A percentile compares a stretch with the other conserved stretches of the same genome.
phyloP scores from a whole-genome alignment of 2,888 invertebrate genomes.

The Cataglyphis rosenhaueri region DNA sequence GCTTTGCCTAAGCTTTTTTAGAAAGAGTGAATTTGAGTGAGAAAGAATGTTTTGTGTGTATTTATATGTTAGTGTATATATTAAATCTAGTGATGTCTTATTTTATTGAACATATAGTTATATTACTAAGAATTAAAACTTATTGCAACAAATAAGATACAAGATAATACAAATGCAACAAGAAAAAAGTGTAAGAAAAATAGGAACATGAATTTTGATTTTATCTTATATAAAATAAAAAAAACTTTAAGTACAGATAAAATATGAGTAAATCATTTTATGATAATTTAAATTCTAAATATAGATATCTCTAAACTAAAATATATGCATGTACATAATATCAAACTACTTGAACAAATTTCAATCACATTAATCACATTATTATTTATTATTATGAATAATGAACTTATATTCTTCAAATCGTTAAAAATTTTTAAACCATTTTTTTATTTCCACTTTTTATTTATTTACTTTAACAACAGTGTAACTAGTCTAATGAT shows the following conservation, averaged over 20 bases:
- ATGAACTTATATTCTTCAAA: background rate
- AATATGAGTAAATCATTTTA: background rate
- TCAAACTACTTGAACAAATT: background rate
- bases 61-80: background rate
- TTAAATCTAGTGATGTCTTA: background rate
- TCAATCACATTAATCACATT: background rate
- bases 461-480: too few relatives aligned
- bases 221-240: constrained; percentile 1
- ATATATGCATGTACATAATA: background rate
- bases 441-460: background rate
- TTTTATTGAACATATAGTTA: background rate
- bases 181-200: background rate
- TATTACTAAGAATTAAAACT: background rate
- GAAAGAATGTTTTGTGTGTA: background rate
- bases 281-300: background rate
- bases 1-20: background rate
- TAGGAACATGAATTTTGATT: background rate
- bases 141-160: background rate
- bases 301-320: background rate
- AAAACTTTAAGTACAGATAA: background rate
- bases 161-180: background rate
- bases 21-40: background rate
- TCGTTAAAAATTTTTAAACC: background rate
- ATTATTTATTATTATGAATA: background rate
- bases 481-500: too few relatives aligned